Base-by-base conservation (phyloP, 2,888 invertebrate species). In the Parnassius smintheus region DNA sequence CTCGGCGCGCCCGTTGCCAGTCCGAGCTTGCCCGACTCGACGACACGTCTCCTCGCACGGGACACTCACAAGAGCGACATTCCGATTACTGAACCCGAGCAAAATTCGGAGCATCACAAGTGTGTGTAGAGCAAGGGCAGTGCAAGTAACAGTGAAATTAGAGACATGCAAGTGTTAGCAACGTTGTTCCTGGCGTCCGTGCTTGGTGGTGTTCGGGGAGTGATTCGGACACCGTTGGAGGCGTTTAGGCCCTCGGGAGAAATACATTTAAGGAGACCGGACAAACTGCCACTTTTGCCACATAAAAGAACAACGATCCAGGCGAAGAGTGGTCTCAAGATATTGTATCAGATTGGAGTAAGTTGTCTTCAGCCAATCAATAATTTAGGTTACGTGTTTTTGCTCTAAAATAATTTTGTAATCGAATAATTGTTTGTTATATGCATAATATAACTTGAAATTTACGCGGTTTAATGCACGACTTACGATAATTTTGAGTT, bases 291-390 rank as follows among this genome's bases (percentile, higher is more conserved):
- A 25, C 73, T 86, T 54, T 71, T 86, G 67, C 89, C 87, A 61
- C 88, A 93, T 77, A 92, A 93, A 81, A 92, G 90, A 80, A 88
- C 92, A 76, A 83, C 86, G 77, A 70, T 85, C 72, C 86, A 91
- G 71, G 88, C 91, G 70, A 91, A 89, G 75, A 86, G 85, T 70
- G 86, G 92, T 66, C 91, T 94, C 62, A 93, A 94, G 82, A 93
- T 96, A 71, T 91, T 96, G 66, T 96, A 95, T 82, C 96, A 95
- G 87, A 93, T 93, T 65, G 95, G 95, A 93, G 95, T 95, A 85
- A 95, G 95, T 93, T 49, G 49, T 8, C 49, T 70, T 52, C 13
- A 25, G 25, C 12, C 4, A 51, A 18, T 51, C 51, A 1, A 13
- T 25, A 11, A 51, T 51, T 51, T 11, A 51, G 10, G 50, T 18